Conservation (phyloP, 2,113 vertebrate species). For the Tinamus guttatus region DNA sequence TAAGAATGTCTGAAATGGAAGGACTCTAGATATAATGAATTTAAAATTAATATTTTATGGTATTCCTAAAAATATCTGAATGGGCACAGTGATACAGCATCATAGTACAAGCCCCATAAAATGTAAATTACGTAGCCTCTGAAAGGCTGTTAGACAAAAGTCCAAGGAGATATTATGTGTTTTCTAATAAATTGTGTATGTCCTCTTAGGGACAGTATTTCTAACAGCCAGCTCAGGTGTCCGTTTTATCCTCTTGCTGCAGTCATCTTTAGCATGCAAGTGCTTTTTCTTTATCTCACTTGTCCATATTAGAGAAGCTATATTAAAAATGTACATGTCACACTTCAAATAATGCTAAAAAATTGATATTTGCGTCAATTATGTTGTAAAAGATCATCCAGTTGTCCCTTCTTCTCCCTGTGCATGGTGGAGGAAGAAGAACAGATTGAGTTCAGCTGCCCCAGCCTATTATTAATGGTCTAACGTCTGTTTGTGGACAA, state of each 20-base stretch:
- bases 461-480: not conserved
- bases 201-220: not conserved
- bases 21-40: not conserved
- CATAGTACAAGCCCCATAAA: not conserved
- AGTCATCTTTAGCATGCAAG: not conserved
- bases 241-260: not conserved
- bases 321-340: not conserved
- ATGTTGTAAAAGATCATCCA: not conserved
- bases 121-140: not conserved
- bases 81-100: not conserved
- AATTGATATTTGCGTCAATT: not conserved
- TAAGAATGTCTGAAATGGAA: not conserved
- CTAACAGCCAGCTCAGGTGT: not conserved
- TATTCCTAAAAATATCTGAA: not conserved
- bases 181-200: not conserved
- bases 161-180: not conserved
- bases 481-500: not conserved
- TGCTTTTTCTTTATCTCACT: not conserved
- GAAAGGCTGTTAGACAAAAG: not conserved
- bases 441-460: not conserved
- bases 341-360: not conserved
- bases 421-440: rapidly evolving
- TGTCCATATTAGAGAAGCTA: not conserved
- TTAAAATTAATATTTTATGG: not conserved
- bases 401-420: not conserved